Evolutionary conservation across 35 echinoderm and acorn worm species (phyloP).

Genomic region (Apostichopus parvimensis): DNA sequence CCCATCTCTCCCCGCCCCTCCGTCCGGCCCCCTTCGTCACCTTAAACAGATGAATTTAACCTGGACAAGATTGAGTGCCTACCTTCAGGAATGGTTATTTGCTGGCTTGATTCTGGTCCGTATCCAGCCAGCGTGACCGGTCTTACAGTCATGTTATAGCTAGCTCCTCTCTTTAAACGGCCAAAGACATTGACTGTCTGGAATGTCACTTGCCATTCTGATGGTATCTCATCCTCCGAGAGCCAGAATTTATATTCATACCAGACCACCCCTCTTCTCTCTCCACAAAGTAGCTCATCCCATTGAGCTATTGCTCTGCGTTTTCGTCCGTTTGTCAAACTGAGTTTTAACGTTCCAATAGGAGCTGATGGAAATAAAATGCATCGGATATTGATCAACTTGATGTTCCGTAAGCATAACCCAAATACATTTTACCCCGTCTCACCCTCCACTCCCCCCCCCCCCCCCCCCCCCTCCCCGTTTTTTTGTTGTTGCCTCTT

Average conservation of each 20-base stretch:
- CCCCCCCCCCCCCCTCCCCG: no score
- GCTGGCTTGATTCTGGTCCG: background rate
- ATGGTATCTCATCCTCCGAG: background rate
- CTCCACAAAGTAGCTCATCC: constrained; percentile 16
- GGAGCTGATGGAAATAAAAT: constrained; percentile 18
- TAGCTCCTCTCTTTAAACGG: background rate
- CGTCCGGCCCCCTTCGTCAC: no score
- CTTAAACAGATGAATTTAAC: no score
- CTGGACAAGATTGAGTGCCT: background rate
- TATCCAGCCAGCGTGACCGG: background rate
- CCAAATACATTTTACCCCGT: no score
- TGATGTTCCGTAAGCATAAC: no score
- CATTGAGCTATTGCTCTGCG: background rate
- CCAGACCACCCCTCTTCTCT: constrained; percentile 7
- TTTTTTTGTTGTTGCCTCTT: no score
- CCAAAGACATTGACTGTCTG: background rate
- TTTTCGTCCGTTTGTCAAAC: constrained; percentile 23
- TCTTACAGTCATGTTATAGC: constrained; percentile 34
- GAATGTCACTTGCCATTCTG: background rate
- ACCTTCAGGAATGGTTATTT: constrained; percentile 31
- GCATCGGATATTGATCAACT: no score
- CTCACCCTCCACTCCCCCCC: no score
- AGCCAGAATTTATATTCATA: constrained; percentile 46
- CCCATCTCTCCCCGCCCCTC: no score
- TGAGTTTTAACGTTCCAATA: background rate